Percentiles rank a stretch among this genome's conserved stretches.
phyloP scores from a whole-genome alignment of 1,140 invertebrate species.

The Formica exsecta region DNA sequence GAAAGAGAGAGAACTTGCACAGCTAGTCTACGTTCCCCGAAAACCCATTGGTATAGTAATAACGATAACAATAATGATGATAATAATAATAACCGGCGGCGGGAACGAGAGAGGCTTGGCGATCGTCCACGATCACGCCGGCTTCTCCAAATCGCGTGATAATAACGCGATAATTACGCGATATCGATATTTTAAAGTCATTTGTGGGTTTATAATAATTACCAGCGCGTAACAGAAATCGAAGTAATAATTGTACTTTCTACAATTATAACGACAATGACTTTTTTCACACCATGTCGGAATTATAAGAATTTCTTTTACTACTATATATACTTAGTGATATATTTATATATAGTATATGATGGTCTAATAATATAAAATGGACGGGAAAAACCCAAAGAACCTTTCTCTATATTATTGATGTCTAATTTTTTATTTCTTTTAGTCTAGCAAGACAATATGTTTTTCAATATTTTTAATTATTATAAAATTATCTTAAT shows the following conservation, averaged over 20 bases:
- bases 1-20: constrained; percentile 27
- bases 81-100: constrained; percentile 66
- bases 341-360: not conserved
- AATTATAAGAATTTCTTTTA: not conserved
- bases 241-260: not conserved
- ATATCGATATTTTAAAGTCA: constrained; percentile 42
- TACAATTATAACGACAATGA: not conserved
- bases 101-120: constrained; percentile 46
- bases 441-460: not conserved
- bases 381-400: not conserved
- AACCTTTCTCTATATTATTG: not conserved
- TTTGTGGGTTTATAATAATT: constrained; percentile 34
- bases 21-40: not conserved
- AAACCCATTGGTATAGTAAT: constrained; percentile 55
- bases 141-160: constrained; percentile 19
- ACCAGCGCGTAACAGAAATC: not conserved
- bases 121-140: constrained; percentile 55
- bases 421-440: not conserved
- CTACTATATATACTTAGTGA: not conserved
- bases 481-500: not conserved
- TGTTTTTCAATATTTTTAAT: constrained; percentile 1
- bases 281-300: not conserved
- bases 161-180: constrained; percentile 42
- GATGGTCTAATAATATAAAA: not conserved
- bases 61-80: constrained; percentile 70